These are phyloP conservation scores for Panulirus ornatus DNA, from an alignment of 1,140 invertebrate genomes.

Conservation along the genomic window DNA sequence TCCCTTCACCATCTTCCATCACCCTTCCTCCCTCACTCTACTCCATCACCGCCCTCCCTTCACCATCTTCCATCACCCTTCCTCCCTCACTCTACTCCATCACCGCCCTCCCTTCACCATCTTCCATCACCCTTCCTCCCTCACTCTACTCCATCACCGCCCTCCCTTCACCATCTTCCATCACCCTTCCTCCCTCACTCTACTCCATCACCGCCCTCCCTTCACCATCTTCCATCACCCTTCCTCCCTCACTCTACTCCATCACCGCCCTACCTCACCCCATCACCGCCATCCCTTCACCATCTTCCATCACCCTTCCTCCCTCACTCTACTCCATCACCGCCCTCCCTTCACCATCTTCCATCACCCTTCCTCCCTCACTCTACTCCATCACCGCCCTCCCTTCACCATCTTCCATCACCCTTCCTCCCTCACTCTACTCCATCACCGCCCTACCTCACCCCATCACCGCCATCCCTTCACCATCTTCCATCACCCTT, in stretches of 20 bases:
- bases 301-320: not conserved
- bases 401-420: not conserved
- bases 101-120: not conserved
- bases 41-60: not conserved
- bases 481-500: not conserved
- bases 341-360: not conserved
- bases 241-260: not conserved
- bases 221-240: not conserved
- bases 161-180: not conserved
- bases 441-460: not conserved
- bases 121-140: not conserved
- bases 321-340: not conserved
- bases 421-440: not conserved
- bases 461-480: too few relatives aligned
- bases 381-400: not conserved
- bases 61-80: not conserved
- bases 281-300: not conserved
- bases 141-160: not conserved
- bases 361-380: not conserved
- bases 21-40: not conserved
- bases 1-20: not conserved
- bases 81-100: not conserved
- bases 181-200: not conserved
- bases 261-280: not conserved
- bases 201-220: not conserved